These are phyloP conservation scores for Melanerpes formicivorus DNA, from an alignment of 2,113 vertebrate species.

Conservation along the genomic window DNA sequence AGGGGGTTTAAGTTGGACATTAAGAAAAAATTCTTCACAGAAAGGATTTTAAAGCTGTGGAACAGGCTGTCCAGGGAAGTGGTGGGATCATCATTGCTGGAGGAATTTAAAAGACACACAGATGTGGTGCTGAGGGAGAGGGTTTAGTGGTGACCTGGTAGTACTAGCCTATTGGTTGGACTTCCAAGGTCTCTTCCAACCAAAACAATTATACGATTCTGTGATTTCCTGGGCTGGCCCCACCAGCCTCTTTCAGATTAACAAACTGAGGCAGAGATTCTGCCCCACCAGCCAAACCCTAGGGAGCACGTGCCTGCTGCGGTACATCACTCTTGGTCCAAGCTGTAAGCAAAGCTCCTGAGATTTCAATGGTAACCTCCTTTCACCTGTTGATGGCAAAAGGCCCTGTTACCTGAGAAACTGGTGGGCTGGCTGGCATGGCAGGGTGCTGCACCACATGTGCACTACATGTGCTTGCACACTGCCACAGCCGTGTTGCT, in stretches of 20 bases:
- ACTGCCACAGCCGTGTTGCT: rapidly evolving
- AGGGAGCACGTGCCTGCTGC: neutral
- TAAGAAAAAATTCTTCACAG: too few species aligned
- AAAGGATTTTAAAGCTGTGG: too few species aligned
- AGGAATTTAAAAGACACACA: too few species aligned
- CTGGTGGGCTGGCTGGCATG: neutral
- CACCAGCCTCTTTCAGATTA: neutral
- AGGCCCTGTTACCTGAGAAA: conserved; percentile 52
- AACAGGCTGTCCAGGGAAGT: too few species aligned
- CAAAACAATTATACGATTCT: too few species aligned
- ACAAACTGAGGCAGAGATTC: neutral
- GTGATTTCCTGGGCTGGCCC: neutral
- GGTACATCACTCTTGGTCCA: neutral
- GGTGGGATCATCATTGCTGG: too few species aligned
- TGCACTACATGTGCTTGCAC: neutral
- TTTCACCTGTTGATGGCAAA: neutral
- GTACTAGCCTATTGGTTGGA: too few species aligned
- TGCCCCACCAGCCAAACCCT: neutral
- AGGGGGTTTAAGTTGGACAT: too few species aligned
- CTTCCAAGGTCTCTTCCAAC: too few species aligned
- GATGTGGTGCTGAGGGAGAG: too few species aligned
- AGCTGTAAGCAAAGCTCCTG: neutral
- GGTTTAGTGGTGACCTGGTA: too few species aligned
- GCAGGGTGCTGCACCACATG: neutral
- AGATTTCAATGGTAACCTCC: neutral